Conservation (phyloP, 2,113 vertebrate genomes). For the Trematomus loennbergii region DNA sequence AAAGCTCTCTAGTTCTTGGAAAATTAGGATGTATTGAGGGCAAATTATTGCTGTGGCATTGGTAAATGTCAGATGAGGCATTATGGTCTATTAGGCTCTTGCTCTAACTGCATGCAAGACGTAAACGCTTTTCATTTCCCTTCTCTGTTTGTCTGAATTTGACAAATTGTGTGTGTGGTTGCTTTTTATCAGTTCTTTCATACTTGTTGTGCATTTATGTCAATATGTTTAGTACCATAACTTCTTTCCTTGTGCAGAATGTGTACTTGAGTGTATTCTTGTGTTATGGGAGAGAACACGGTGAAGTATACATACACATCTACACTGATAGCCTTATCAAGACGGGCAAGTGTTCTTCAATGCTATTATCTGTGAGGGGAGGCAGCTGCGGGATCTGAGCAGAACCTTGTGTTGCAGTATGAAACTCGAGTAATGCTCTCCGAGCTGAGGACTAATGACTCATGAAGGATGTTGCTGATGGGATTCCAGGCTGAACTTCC, state of each 20-base stretch:
- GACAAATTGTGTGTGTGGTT: neutral
- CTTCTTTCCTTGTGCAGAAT: neutral
- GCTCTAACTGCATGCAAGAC: slow-evolving; percentile 15
- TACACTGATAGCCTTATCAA: slow-evolving; percentile 56
- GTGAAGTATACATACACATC: slow-evolving; percentile 10
- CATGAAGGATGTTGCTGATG: slow-evolving; percentile 4
- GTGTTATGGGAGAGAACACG: slow-evolving; percentile 4
- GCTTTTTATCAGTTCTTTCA: neutral
- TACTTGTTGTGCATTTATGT: neutral
- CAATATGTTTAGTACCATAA: neutral
- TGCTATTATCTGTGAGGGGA: slow-evolving; percentile 52
- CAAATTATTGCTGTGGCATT: slow-evolving; percentile 14
- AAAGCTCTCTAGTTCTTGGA: neutral
- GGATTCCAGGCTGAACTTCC: neutral
- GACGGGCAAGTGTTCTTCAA: slow-evolving; percentile 52
- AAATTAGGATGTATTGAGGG: neutral
- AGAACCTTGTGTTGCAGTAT: slow-evolving; percentile 45
- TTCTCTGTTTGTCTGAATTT: slow-evolving; percentile 13
- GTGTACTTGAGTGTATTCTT: neutral
- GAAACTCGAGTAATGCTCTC: slow-evolving; percentile 57
- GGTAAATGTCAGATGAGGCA: slow-evolving; percentile 24
- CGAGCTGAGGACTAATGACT: slow-evolving; percentile 58
- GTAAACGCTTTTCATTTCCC: slow-evolving; percentile 5
- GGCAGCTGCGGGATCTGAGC: slow-evolving; percentile 62
- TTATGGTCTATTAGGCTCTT: slow-evolving; percentile 23